Evolutionary conservation across 2,797 vertebrate genomes (phyloP).

Genomic region (Leontocebus nigricollis): DNA sequence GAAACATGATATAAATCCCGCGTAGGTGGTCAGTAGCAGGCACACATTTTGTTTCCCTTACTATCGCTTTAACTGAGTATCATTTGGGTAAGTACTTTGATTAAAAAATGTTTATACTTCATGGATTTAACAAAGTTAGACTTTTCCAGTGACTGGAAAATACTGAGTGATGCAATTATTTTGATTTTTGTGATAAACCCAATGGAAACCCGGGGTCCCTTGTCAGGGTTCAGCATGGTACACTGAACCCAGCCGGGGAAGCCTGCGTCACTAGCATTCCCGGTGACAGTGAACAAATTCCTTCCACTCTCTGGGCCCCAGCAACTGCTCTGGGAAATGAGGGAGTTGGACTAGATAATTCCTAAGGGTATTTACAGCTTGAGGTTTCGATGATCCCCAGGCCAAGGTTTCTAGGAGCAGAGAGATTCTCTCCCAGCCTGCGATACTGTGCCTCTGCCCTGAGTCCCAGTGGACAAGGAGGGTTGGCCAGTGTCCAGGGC

Average conservation of each 20-base stretch:
- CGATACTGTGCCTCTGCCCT: not conserved
- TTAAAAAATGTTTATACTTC: conserved; percentile 56
- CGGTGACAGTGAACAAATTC: conserved; percentile 45
- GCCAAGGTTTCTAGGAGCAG: conserved; percentile 8
- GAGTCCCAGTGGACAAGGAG: conserved; percentile 38
- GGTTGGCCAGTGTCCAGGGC: not conserved
- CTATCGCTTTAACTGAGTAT: conserved; percentile 40
- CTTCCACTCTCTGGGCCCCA: conserved; percentile 24
- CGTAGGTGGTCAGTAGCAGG: conserved; percentile 9
- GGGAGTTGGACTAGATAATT: conserved; percentile 10
- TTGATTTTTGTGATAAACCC: conserved; percentile 49
- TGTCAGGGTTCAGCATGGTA: not conserved
- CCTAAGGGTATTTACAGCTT: conserved; percentile 17
- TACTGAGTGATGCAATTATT: conserved; percentile 34
- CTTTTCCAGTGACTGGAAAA: conserved; percentile 60
- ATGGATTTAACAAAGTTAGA: conserved; percentile 51
- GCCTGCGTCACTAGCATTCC: conserved; percentile 51
- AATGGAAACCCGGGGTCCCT: conserved; percentile 8
- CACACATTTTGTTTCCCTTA: conserved; percentile 41
- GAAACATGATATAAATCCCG: conserved; percentile 30
- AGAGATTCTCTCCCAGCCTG: not conserved
- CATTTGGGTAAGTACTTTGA: conserved; percentile 49
- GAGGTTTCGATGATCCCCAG: not conserved
- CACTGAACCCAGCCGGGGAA: not conserved
- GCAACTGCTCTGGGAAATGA: conserved; percentile 60